phyloP scores from a whole-genome alignment of 2,113 vertebrate species.

The Apteryx mantelli region DNA sequence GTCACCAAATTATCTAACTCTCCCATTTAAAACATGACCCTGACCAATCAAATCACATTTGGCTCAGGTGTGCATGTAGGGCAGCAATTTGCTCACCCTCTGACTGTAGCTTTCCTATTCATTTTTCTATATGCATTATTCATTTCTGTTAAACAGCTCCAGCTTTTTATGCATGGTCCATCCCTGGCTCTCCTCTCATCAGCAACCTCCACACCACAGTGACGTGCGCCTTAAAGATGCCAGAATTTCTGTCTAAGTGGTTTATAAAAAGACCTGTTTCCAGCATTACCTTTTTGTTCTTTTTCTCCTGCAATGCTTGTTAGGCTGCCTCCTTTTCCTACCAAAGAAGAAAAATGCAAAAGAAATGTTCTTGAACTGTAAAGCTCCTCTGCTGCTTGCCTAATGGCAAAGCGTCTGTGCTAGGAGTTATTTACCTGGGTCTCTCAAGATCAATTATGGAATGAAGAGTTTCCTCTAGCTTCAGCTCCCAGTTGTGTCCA shows the following conservation, averaged over 20 bases:
- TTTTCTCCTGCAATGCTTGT: background rate
- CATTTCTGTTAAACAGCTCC: background rate
- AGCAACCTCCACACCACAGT: background rate
- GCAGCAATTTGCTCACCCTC: background rate
- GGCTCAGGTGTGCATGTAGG: background rate
- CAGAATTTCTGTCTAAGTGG: background rate
- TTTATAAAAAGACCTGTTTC: background rate
- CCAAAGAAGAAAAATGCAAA: background rate
- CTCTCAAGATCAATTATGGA: background rate
- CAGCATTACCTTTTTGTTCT: background rate
- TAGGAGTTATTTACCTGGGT: background rate
- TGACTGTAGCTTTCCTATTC: background rate
- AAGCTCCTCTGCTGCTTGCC: background rate
- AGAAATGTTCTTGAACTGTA: background rate
- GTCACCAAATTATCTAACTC: background rate
- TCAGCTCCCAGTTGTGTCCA: background rate
- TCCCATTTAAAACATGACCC: background rate
- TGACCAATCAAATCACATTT: background rate
- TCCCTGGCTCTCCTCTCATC: background rate
- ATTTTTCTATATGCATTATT: background rate
- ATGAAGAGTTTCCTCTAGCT: conserved; percentile 7
- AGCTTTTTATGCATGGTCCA: background rate
- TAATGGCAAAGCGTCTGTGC: background rate
- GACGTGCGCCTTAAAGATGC: background rate
- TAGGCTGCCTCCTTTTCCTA: background rate